Percentiles rank a stretch among this genome's conserved stretches.
Evolutionary conservation across 2,113 vertebrate genomes (phyloP).

Genomic region (Cavia porcellus): DNA sequence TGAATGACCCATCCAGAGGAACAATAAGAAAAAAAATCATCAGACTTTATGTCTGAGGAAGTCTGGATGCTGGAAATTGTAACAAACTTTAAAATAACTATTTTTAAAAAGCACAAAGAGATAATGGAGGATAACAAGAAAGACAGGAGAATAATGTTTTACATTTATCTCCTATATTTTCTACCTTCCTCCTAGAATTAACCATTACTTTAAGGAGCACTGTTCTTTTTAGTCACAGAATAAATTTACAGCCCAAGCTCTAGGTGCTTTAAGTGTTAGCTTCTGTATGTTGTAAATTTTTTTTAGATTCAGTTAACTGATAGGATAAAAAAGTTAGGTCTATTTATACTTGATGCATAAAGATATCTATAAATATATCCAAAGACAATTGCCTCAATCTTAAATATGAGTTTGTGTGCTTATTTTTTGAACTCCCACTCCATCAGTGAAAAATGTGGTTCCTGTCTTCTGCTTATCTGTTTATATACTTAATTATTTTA

Average conservation of each 20-base stretch:
- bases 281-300: not conserved
- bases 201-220: not conserved
- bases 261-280: not conserved
- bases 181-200: not conserved
- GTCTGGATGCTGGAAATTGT: not conserved
- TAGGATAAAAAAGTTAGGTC: not conserved
- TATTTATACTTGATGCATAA: not conserved
- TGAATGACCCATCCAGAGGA: not conserved
- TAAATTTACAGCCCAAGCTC: not conserved
- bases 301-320: not conserved
- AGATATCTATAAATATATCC: not conserved
- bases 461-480: not conserved
- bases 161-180: not conserved
- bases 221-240: not conserved
- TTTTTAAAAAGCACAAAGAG: not conserved
- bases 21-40: not conserved
- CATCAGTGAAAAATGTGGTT: not conserved
- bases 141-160: not conserved
- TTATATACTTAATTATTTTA: not conserved
- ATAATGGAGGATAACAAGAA: not conserved
- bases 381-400: not conserved
- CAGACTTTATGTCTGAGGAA: not conserved
- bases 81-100: not conserved
- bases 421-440: not conserved
- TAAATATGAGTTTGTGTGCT: not conserved